These are phyloP conservation scores for Pterois miles DNA, from an alignment of 2,797 vertebrate genomes.

Conservation along the genomic window DNA sequence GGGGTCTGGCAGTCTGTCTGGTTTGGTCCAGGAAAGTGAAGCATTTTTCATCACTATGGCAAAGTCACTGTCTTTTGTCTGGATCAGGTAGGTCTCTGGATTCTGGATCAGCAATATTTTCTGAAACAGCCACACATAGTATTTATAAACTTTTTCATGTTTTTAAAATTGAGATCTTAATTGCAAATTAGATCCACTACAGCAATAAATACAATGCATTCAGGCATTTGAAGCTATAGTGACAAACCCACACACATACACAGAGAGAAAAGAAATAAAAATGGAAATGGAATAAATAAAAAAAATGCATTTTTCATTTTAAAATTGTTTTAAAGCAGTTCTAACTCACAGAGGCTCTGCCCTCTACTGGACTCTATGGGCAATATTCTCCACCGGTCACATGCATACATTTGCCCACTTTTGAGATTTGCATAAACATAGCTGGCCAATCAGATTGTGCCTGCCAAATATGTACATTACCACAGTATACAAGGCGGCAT, in stretches of 20 bases:
- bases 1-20: not conserved
- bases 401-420: too few species aligned
- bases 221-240: not conserved
- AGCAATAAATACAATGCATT: not conserved
- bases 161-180: not conserved
- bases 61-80: constrained; percentile 62
- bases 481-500: too few species aligned
- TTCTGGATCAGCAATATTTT: constrained; percentile 84
- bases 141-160: not conserved
- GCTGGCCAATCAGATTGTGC: too few species aligned
- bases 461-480: too few species aligned
- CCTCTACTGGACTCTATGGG: too few species aligned
- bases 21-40: constrained; percentile 81
- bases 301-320: not conserved
- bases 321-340: not conserved
- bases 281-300: not conserved
- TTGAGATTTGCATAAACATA: too few species aligned
- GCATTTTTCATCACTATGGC: constrained; percentile 84
- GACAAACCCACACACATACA: not conserved
- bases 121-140: constrained; percentile 64
- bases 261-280: not conserved
- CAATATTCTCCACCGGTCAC: too few species aligned
- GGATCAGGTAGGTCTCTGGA: constrained; percentile 82
- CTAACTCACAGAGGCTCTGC: too few species aligned
- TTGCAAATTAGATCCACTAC: too few species aligned